A percentile compares a stretch with the other conserved stretches of the same genome.
These are phyloP conservation scores for Clusia tigrina DNA, from an alignment of 2,888 invertebrate species.

Conservation along the genomic window DNA sequence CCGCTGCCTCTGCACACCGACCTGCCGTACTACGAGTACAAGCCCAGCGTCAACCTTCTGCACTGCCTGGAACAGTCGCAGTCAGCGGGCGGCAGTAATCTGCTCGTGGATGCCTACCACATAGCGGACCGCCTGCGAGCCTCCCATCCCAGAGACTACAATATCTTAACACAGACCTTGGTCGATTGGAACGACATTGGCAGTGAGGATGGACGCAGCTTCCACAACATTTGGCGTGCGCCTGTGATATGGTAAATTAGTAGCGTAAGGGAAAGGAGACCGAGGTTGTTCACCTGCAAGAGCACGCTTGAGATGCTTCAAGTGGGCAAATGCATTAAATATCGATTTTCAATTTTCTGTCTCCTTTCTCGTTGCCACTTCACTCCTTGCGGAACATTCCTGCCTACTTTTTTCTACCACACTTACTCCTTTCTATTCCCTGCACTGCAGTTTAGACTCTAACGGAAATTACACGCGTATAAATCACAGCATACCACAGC, in stretches of 20 bases:
- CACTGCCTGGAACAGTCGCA: conserved; percentile 75
- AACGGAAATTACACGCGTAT: conserved; percentile 70
- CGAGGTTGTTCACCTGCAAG: neutral
- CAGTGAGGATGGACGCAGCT: conserved; percentile 70
- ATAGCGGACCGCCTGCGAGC: conserved; percentile 70
- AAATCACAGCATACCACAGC: conserved; percentile 78
- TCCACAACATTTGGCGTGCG: conserved; percentile 71
- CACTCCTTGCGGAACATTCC: conserved; percentile 20
- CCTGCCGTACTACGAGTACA: conserved; percentile 79
- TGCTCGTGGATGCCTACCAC: conserved; percentile 74
- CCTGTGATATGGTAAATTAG: conserved; percentile 70
- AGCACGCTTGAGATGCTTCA: neutral
- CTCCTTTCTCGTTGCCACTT: conserved; percentile 37
- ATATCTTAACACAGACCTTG: conserved; percentile 68
- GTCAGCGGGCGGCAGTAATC: conserved; percentile 73
- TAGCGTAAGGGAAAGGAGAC: neutral
- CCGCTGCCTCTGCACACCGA: conserved; percentile 78
- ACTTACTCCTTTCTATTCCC: neutral
- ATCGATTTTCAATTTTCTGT: conserved; percentile 44
- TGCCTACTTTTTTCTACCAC: conserved; percentile 2
- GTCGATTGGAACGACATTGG: conserved; percentile 81
- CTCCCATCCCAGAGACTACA: conserved; percentile 68
- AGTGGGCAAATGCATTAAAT: conserved; percentile 6
- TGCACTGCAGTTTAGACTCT: conserved; percentile 51
- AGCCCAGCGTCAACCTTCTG: conserved; percentile 76